These are phyloP conservation scores for Diplogasteroides magnus DNA, from an alignment of 1,140 invertebrate genomes.

Conservation along the genomic window DNA sequence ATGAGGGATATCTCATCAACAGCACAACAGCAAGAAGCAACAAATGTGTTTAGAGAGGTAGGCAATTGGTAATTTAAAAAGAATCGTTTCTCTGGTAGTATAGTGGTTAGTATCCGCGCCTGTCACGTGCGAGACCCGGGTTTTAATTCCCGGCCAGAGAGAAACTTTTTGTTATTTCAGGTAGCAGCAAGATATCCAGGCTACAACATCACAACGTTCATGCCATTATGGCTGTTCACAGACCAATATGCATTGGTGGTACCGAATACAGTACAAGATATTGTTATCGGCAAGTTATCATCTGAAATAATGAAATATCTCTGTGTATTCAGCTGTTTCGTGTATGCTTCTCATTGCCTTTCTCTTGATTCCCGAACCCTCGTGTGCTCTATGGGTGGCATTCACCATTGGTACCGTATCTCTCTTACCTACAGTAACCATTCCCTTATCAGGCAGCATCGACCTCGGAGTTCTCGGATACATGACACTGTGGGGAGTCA, in stretches of 20 bases:
- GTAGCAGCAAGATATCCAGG: slow-evolving; percentile 69
- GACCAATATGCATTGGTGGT: slow-evolving; percentile 62
- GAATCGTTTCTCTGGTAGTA: background rate
- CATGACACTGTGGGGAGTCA: slow-evolving; percentile 91
- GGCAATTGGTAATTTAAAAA: background rate
- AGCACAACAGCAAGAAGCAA: slow-evolving; percentile 48
- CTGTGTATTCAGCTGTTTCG: slow-evolving; percentile 64
- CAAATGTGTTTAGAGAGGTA: slow-evolving; percentile 25
- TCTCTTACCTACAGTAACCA: no score
- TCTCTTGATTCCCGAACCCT: slow-evolving; percentile 86
- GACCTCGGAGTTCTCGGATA: slow-evolving; percentile 90
- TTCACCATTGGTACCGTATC: slow-evolving; percentile 81
- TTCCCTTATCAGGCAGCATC: no score
- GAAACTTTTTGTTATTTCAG: slow-evolving; percentile 28
- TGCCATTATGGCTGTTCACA: slow-evolving; percentile 90
- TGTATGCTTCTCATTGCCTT: slow-evolving; percentile 95
- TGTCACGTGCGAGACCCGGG: slow-evolving; percentile 1
- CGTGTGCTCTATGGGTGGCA: slow-evolving; percentile 88
- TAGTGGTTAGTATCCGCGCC: slow-evolving; percentile 1
- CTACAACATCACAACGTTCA: slow-evolving; percentile 85
- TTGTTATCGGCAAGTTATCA: slow-evolving; percentile 64
- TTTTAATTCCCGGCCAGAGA: slow-evolving; percentile 7
- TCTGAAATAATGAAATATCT: background rate
- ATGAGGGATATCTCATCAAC: slow-evolving; percentile 50
- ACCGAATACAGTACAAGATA: slow-evolving; percentile 75